A percentile compares a stretch with the other conserved stretches of the same genome.
Conservation (phyloP, 2,888 invertebrate species). For the Eupithecia dodoneata region DNA sequence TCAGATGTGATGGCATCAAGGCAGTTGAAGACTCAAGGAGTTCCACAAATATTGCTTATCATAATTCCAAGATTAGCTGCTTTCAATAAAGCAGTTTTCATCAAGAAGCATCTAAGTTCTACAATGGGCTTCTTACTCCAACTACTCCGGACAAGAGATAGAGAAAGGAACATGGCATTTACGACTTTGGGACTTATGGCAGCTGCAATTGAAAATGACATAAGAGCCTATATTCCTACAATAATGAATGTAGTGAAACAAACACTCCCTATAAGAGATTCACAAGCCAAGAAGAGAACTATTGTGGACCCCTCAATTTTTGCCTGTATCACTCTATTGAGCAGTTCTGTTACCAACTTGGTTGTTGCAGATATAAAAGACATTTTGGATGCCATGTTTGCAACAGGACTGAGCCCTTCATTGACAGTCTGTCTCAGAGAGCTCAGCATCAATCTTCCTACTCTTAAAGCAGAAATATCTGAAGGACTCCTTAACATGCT, state of each 20-base stretch:
- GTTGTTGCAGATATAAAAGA: slow-evolving; percentile 92
- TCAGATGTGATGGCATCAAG: slow-evolving; percentile 91
- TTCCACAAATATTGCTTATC: slow-evolving; percentile 93
- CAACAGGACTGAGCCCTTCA: slow-evolving; percentile 95
- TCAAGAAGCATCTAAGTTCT: slow-evolving; percentile 88
- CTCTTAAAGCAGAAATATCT: slow-evolving; percentile 94
- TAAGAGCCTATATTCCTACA: slow-evolving; percentile 90
- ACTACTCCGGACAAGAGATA: slow-evolving; percentile 91
- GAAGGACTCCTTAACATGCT: slow-evolving; percentile 96
- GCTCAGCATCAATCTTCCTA: slow-evolving; percentile 93
- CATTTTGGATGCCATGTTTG: slow-evolving; percentile 95
- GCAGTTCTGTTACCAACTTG: slow-evolving; percentile 92
- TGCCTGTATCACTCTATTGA: slow-evolving; percentile 95
- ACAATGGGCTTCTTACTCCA: slow-evolving; percentile 91
- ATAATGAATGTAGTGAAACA: slow-evolving; percentile 93
- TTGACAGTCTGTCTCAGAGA: slow-evolving; percentile 96
- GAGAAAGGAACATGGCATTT: slow-evolving; percentile 94
- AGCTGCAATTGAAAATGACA: slow-evolving; percentile 93
- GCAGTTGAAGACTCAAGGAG: slow-evolving; percentile 88
- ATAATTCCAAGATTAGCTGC: slow-evolving; percentile 96
- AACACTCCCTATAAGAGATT: slow-evolving; percentile 90
- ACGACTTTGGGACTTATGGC: slow-evolving; percentile 95
- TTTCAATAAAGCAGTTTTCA: slow-evolving; percentile 93
- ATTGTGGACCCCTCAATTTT: slow-evolving; percentile 95
- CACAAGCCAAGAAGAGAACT: slow-evolving; percentile 89